Percentiles rank a stretch among this genome's conserved stretches.
These are phyloP conservation scores for Hippocampus comes DNA, from an alignment of 2,113 vertebrate genomes.

Conservation along the genomic window DNA sequence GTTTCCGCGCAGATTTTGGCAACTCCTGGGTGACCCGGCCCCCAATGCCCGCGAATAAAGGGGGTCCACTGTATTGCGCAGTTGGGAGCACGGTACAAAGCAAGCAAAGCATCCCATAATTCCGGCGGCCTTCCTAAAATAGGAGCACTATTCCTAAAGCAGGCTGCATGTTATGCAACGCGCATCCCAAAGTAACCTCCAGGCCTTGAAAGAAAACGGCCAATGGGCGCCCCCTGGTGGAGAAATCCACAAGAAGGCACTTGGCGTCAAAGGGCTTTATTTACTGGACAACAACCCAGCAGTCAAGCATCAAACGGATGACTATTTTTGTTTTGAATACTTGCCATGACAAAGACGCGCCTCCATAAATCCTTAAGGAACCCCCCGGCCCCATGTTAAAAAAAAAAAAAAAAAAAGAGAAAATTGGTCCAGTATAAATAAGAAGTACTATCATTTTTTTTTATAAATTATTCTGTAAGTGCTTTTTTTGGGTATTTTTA, in stretches of 20 bases:
- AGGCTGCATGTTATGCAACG: conserved; percentile 65
- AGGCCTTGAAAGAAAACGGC: conserved; percentile 36
- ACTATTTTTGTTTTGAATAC: not conserved
- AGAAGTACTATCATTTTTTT: conserved; percentile 43
- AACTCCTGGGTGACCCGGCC: too few species aligned
- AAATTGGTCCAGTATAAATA: conserved; percentile 65
- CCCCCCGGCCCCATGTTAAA: not conserved
- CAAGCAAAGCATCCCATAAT: not conserved
- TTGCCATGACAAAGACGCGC: not conserved
- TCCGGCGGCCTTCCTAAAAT: not conserved
- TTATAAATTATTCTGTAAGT: conserved; percentile 52
- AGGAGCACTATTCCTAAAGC: conserved; percentile 29
- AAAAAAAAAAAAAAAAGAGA: not conserved
- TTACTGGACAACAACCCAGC: not conserved
- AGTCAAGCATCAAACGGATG: not conserved
- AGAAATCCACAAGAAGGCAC: fast-evolving
- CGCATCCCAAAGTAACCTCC: conserved; percentile 55
- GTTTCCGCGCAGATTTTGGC: too few species aligned
- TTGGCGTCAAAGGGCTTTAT: not conserved
- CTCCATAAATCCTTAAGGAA: not conserved
- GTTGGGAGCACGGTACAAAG: not conserved
- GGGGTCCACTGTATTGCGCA: not conserved
- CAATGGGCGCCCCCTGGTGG: conserved; percentile 42
- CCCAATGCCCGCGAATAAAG: not conserved
- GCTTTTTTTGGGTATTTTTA: conserved; percentile 49